Conservation (phyloP, 2,113 vertebrate genomes). For the Apus apus region DNA sequence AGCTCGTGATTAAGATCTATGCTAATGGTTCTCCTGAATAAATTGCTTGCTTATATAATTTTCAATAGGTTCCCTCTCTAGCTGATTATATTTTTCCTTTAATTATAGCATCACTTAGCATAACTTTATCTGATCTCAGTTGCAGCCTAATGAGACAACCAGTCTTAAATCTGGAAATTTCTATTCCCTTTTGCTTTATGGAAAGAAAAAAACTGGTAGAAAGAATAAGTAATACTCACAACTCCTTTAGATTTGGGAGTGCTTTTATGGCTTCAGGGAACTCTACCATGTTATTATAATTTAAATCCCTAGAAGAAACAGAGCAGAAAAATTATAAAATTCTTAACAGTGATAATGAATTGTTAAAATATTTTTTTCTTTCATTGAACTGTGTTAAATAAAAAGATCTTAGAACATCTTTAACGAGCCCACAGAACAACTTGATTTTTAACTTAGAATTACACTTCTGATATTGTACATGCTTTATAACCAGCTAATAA, state of each 20-base stretch:
- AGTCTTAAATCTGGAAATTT: neutral
- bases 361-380: neutral
- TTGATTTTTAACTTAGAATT: neutral
- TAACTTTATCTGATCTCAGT: neutral
- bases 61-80: conserved; percentile 17
- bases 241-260: conserved; percentile 92
- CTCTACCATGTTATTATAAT: conserved; percentile 92
- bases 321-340: neutral
- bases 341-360: neutral
- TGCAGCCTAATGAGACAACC: neutral
- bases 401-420: neutral
- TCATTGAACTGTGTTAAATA: neutral
- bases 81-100: conserved; percentile 13
- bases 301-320: conserved; percentile 86
- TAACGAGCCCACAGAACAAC: neutral
- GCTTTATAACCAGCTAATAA: neutral
- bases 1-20: conserved; percentile 3
- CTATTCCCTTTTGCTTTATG: neutral
- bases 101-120: neutral
- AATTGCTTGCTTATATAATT: neutral
- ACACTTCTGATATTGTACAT: neutral
- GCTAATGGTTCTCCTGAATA: neutral
- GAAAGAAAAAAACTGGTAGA: neutral
- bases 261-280: conserved; percentile 94
- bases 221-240: conserved; percentile 84